Percentiles rank a stretch among this genome's conserved stretches.
Conservation (phyloP, 2,113 vertebrate genomes). For the Labrus mixtus region DNA sequence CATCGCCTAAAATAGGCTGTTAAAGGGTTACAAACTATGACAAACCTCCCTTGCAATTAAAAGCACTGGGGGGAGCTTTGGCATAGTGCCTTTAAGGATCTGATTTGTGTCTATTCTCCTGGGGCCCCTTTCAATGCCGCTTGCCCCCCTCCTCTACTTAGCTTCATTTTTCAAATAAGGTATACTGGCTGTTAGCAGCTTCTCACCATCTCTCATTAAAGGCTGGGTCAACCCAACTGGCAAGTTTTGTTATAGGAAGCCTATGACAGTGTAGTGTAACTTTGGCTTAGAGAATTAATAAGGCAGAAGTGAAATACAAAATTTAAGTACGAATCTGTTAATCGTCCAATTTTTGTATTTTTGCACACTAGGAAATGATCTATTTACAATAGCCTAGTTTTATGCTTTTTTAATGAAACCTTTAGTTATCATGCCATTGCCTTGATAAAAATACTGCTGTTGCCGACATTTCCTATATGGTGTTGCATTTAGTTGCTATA, state of each 20-base stretch:
- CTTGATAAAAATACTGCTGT: not conserved
- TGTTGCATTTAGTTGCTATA: constrained; percentile 37
- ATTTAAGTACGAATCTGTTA: not conserved
- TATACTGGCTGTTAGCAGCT: constrained; percentile 76
- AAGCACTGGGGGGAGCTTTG: constrained; percentile 66
- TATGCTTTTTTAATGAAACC: not conserved
- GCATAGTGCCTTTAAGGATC: constrained; percentile 76
- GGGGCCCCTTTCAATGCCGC: constrained; percentile 71
- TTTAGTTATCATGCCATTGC: too few relatives aligned
- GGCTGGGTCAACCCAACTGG: constrained; percentile 67
- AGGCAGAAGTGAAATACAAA: constrained; percentile 33
- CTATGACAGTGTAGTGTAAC: constrained; percentile 51
- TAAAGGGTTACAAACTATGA: constrained; percentile 75
- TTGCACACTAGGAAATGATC: constrained; percentile 40
- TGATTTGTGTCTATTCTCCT: constrained; percentile 77
- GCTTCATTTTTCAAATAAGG: constrained; percentile 73
- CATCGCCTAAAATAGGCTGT: constrained; percentile 79
- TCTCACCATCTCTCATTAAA: constrained; percentile 80
- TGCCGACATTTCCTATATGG: too few relatives aligned
- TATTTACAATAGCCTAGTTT: constrained; percentile 47
- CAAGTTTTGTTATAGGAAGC: constrained; percentile 71
- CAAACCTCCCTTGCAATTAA: constrained; percentile 81
- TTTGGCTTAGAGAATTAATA: constrained; percentile 40
- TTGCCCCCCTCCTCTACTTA: constrained; percentile 64
- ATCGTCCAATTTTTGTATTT: not conserved